Evolutionary conservation across 2,888 invertebrate species (phyloP), one percentile per base, ranked within the genome.

Genomic region (Bombylius discolor): DNA sequence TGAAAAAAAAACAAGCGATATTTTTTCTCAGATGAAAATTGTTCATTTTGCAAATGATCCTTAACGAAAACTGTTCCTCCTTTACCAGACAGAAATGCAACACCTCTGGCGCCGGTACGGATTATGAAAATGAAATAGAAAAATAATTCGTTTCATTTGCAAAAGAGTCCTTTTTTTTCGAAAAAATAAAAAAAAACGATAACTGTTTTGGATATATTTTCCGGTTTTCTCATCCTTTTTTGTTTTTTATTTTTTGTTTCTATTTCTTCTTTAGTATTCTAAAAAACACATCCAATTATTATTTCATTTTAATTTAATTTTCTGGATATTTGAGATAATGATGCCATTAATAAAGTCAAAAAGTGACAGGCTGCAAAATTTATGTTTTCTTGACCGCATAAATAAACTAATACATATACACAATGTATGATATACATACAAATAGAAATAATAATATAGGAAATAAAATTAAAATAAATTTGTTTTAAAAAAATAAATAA

Each of bases 11-110:
- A 36, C n/a, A 6, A 36, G 9, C 36, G 9, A 36, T 8, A 36
- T 36, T 8, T 36, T 9, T 8, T 9, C 6, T 11, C 39, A 3
- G 11, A 42, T 42, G 7, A 42, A 42, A 42, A 42, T 42, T 42
- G 39, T 42, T 5, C 39, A 42, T 54, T 57, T 60, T 44, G 57
- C 57, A 60, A 58, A 60, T 57, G 60, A 60, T 60, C 57, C 60
- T 60, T 44, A 51, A 58, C 58, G 53, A 57, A 58, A 60, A 47
- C 44, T 45, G 54, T 49, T 49, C 57, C 57, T 54, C 60, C 60
- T 45, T 39, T 44, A 13, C 44, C 51, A 60, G 60, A 60, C 60
- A 51, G 58, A 50, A 60, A 60, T 48, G 57, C 42, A 58, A 60
- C 51, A 60, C 60, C 48, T 49, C 49, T 54, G 60, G 60, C 60